These are phyloP conservation scores for Drosophila algonquin DNA, from an alignment of 2,888 invertebrate species.

Conservation along the genomic window DNA sequence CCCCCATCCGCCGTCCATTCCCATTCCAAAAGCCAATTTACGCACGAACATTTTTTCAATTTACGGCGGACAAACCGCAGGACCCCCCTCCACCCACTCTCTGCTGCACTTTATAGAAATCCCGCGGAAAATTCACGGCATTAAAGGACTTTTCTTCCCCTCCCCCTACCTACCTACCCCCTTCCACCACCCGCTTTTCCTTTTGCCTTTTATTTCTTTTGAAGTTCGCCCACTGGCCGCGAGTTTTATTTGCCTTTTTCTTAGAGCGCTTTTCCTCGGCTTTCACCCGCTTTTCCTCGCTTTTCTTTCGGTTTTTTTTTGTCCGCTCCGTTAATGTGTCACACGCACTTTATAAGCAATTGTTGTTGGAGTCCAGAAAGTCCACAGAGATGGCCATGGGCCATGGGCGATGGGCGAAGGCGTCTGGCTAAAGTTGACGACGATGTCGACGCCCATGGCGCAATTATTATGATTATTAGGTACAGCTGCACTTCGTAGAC, in stretches of 20 bases:
- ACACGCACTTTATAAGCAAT: slow-evolving; percentile 81
- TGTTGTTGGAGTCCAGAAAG: slow-evolving; percentile 56
- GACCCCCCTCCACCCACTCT: slow-evolving; percentile 1
- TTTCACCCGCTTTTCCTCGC: slow-evolving; percentile 61
- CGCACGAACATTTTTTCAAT: slow-evolving; percentile 79
- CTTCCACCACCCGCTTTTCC: slow-evolving; percentile 48
- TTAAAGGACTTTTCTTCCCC: slow-evolving; percentile 75
- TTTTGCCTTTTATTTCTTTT: slow-evolving; percentile 73
- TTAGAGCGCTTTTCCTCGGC: slow-evolving; percentile 23
- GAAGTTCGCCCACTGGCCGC: slow-evolving; percentile 67
- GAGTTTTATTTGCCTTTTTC: slow-evolving; percentile 69
- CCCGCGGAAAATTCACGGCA: slow-evolving; percentile 77
- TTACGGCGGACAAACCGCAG: slow-evolving; percentile 68
- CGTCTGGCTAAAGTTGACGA: slow-evolving; percentile 78
- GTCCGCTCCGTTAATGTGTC: slow-evolving; percentile 81
- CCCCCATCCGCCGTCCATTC: neutral
- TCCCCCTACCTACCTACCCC: slow-evolving; percentile 3
- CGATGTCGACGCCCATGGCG: slow-evolving; percentile 70
- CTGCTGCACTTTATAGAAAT: slow-evolving; percentile 70
- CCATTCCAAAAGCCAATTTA: slow-evolving; percentile 68
- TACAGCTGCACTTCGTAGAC: slow-evolving; percentile 71
- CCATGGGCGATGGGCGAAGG: slow-evolving; percentile 36
- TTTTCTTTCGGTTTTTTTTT: slow-evolving; percentile 42
- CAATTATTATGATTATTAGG: slow-evolving; percentile 80
- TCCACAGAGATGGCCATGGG: neutral